These are phyloP conservation scores for Notothenia coriiceps DNA, from an alignment of 2,113 vertebrate genomes.

Conservation along the genomic window DNA sequence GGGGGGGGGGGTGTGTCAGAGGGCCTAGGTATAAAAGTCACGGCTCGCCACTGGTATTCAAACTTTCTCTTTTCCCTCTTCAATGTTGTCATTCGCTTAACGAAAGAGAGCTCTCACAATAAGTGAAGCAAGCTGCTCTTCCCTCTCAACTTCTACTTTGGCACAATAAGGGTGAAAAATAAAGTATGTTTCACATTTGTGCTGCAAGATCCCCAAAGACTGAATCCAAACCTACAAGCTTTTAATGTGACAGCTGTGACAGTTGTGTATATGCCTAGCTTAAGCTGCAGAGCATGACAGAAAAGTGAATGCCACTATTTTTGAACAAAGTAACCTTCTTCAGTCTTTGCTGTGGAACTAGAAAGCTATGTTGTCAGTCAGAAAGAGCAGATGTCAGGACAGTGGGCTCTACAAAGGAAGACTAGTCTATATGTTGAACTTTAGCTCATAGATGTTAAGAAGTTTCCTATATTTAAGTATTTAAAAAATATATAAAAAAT, in stretches of 20 bases:
- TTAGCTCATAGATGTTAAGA: slow-evolving; percentile 20
- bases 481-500: background rate
- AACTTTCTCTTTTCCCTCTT: slow-evolving; percentile 19
- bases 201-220: slow-evolving; percentile 22
- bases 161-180: slow-evolving; percentile 38
- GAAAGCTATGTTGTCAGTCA: slow-evolving; percentile 28
- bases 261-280: slow-evolving; percentile 21
- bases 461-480: background rate
- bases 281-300: slow-evolving; percentile 29
- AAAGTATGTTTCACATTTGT: slow-evolving; percentile 53
- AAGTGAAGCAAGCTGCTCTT: slow-evolving; percentile 52
- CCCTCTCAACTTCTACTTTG: slow-evolving; percentile 26
- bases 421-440: slow-evolving; percentile 16
- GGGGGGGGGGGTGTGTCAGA: no score
- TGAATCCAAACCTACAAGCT: slow-evolving; percentile 31
- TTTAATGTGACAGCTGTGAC: slow-evolving; percentile 36
- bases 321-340: slow-evolving; percentile 32
- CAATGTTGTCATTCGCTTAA: slow-evolving; percentile 8
- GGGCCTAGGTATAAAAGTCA: no score
- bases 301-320: slow-evolving; percentile 47
- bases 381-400: slow-evolving; percentile 43
- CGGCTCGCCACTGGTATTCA: background rate
- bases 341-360: slow-evolving; percentile 23
- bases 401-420: slow-evolving; percentile 19
- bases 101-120: slow-evolving; percentile 20